Evolutionary conservation across 2,113 vertebrate genomes (phyloP), one percentile per base, ranked within the genome.

Genomic region (Halcyon senegalensis): DNA sequence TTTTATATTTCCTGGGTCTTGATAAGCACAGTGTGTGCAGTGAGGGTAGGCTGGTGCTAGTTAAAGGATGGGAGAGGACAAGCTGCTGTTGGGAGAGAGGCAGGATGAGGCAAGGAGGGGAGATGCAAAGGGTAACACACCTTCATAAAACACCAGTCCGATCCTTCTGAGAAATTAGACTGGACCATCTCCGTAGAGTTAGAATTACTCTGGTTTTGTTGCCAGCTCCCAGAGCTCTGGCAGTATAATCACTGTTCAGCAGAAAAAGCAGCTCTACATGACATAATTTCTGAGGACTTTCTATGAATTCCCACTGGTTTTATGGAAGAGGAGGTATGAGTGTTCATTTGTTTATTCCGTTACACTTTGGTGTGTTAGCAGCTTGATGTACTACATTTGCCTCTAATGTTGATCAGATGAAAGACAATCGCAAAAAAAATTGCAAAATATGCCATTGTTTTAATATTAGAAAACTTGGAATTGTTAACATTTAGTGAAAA

Each of bases 1-100:
- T 66, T 76, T 64, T 39, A 16, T 66, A 33, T 8, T 31, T 72
- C n/a, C 64, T 67, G 27, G 27, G n/a, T 53, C 20, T n/a, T 55
- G 21, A 7, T 25, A 25, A 41, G 21, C 3, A 1, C 11, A 8
- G 31, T 9, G 10, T 28, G 20, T 21, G 16, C 0, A 1, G 51
- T 75, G 16, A 69, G 41, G 20, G 28, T 33, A 25, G 55, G 55
- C 80, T 63, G 44, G 16, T 41, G 18, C 51, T 72, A 39, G n/a
- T 60, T 62, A 35, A 58, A 46, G 24, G 31, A 20, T 20, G 30
- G 15, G 68, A 59, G 43, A 51, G 21, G 5, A 48, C 27, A 51
- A 67, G n/a, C 39, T 74, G 56, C 48, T 18, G 8, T 2, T 43
- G 30, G 12, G 7, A 79, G 53, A 62, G 19, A 46, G 39, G 25